A percentile compares a stretch with the other conserved stretches of the same genome.
Evolutionary conservation across 2,113 vertebrate genomes (phyloP).

Genomic region (Dermatemys mawii): DNA sequence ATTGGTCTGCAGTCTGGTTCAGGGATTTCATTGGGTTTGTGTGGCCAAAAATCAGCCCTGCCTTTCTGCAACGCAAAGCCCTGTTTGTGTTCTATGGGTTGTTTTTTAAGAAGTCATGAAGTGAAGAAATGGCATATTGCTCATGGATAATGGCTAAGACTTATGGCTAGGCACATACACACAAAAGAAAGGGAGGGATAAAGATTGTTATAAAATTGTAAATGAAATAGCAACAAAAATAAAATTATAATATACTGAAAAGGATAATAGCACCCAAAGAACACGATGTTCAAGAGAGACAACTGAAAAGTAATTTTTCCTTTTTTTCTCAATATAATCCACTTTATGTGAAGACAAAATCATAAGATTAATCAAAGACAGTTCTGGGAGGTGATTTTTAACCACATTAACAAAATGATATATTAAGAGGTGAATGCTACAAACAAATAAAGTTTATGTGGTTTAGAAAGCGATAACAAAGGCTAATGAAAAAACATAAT

Average conservation of each 20-base stretch:
- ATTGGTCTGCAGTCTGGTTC: background rate
- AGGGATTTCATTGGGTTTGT: background rate
- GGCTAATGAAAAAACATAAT: conserved; percentile 7
- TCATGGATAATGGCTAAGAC: background rate
- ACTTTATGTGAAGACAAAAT: background rate
- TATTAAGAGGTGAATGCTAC: background rate
- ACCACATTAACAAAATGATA: background rate
- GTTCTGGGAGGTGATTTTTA: background rate
- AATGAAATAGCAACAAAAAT: too few species aligned
- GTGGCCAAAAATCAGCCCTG: background rate
- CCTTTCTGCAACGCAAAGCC: fast-evolving
- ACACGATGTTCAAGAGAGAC: background rate
- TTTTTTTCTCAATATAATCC: background rate
- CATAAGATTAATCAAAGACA: background rate
- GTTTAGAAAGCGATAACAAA: conserved; percentile 12
- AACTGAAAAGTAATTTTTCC: background rate
- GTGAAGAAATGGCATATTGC: background rate
- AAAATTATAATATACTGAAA: background rate
- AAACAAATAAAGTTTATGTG: conserved; percentile 25
- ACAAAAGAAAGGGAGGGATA: background rate
- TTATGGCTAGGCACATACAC: fast-evolving
- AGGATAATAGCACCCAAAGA: background rate
- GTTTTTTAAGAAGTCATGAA: background rate
- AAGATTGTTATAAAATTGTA: background rate
- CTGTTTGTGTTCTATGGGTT: background rate